These are phyloP conservation scores for Thalassoma bifasciatum DNA, from an alignment of 2,113 vertebrate species.

Conservation along the genomic window DNA sequence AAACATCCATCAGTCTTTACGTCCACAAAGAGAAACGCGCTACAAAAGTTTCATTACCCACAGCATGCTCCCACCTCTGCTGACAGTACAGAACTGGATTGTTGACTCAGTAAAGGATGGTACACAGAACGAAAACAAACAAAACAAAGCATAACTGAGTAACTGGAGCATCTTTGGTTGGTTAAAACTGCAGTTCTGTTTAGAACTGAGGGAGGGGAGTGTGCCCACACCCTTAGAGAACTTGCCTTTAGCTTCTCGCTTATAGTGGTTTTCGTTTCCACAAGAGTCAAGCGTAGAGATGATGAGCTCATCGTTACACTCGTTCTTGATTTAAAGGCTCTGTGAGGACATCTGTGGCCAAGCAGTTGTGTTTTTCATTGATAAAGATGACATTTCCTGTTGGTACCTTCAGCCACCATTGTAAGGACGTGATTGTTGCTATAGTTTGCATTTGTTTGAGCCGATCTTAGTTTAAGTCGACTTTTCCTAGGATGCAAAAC, in stretches of 20 bases:
- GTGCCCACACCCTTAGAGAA: conserved; percentile 12
- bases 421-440: no score
- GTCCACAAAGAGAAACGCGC: conserved; percentile 44
- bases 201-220: conserved; percentile 34
- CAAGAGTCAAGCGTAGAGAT: conserved; percentile 46
- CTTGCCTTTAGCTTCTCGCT: no score
- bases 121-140: conserved; percentile 13
- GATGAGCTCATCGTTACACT: conserved; percentile 38
- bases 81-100: conserved; percentile 17
- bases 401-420: no score
- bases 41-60: conserved; percentile 26
- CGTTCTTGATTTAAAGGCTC: conserved; percentile 16
- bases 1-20: conserved; percentile 43
- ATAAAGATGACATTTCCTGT: no score
- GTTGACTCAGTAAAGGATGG: conserved; percentile 12
- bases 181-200: conserved; percentile 69
- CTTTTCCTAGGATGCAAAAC: no score
- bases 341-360: no score
- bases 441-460: no score
- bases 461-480: no score
- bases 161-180: conserved; percentile 60
- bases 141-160: conserved; percentile 22
- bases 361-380: no score
- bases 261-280: no score
- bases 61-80: conserved; percentile 60